phyloP scores from a whole-genome alignment of 2,797 vertebrate species.

The Loris lydekkerianus region DNA sequence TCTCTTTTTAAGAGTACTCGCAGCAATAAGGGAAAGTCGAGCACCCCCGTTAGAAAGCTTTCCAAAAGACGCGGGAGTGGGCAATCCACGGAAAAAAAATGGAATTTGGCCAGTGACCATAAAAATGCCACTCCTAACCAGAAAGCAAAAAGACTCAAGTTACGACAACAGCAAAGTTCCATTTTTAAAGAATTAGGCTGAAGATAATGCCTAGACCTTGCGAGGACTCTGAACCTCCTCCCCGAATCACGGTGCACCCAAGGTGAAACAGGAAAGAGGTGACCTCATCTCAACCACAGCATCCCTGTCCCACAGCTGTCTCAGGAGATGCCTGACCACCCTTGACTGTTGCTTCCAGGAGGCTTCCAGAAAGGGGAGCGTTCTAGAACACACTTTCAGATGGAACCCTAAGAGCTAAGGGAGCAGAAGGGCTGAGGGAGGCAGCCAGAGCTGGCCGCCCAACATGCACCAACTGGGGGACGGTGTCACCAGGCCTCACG shows the following conservation, averaged over 20 bases:
- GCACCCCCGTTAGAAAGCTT: slow-evolving; percentile 5
- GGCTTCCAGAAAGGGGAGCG: background rate
- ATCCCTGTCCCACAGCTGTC: background rate
- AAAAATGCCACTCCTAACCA: slow-evolving; percentile 20
- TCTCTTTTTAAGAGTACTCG: background rate
- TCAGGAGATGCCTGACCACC: background rate
- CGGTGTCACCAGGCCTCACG: fast-evolving
- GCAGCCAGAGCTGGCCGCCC: too few relatives aligned
- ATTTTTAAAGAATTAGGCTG: background rate
- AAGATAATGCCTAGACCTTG: background rate
- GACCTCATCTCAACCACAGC: background rate
- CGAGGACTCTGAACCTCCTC: background rate
- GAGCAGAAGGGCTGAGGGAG: background rate
- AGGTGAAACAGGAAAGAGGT: fast-evolving
- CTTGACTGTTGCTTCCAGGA: fast-evolving
- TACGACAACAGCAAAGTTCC: background rate
- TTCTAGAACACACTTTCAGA: background rate
- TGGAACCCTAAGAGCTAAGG: background rate
- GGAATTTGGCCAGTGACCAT: slow-evolving; percentile 59
- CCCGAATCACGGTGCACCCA: fast-evolving
- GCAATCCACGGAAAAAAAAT: slow-evolving; percentile 25
- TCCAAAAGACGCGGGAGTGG: background rate
- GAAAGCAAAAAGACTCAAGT: slow-evolving; percentile 21
- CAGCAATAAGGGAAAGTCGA: background rate
- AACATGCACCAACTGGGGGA: fast-evolving